phyloP scores from a whole-genome alignment of 1,140 invertebrate genomes.

The Euschistus heros region DNA sequence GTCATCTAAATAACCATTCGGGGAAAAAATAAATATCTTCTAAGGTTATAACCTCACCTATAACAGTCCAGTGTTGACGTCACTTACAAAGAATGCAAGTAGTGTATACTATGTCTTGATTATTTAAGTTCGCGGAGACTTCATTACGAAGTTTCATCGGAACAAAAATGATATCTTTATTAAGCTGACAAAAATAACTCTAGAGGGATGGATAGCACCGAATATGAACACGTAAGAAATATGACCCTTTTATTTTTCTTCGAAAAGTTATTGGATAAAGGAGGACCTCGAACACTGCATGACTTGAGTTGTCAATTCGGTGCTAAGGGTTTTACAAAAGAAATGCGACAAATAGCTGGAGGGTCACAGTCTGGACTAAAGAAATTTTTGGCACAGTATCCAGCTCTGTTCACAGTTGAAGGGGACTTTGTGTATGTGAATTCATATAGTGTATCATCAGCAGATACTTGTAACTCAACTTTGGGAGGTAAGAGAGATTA shows the following conservation, averaged over 20 bases:
- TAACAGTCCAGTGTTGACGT: constrained; percentile 23
- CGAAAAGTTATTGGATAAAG: constrained; percentile 87
- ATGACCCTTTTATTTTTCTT: constrained; percentile 92
- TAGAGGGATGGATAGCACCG: constrained; percentile 69
- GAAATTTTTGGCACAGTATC: constrained; percentile 83
- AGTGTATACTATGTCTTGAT: constrained; percentile 20
- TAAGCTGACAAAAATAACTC: not conserved
- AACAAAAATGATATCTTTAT: not conserved
- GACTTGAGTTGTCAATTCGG: constrained; percentile 94
- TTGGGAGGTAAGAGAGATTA: constrained; percentile 61
- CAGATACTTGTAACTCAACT: constrained; percentile 34
- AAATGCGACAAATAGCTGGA: constrained; percentile 89
- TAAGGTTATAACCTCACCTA: no score
- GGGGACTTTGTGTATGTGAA: constrained; percentile 86
- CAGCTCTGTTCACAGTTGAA: constrained; percentile 79
- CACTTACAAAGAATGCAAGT: constrained; percentile 21
- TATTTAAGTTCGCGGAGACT: not conserved
- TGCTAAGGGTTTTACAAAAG: constrained; percentile 89
- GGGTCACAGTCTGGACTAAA: constrained; percentile 87
- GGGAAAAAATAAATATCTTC: no score
- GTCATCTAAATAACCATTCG: no score
- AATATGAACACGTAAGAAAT: constrained; percentile 86
- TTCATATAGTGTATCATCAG: constrained; percentile 47
- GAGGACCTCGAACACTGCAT: constrained; percentile 84
- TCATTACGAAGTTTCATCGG: not conserved